A percentile compares a stretch with the other conserved stretches of the same genome.
phyloP scores from a whole-genome alignment of 2,797 vertebrate genomes.

The Okamejei kenojei region DNA sequence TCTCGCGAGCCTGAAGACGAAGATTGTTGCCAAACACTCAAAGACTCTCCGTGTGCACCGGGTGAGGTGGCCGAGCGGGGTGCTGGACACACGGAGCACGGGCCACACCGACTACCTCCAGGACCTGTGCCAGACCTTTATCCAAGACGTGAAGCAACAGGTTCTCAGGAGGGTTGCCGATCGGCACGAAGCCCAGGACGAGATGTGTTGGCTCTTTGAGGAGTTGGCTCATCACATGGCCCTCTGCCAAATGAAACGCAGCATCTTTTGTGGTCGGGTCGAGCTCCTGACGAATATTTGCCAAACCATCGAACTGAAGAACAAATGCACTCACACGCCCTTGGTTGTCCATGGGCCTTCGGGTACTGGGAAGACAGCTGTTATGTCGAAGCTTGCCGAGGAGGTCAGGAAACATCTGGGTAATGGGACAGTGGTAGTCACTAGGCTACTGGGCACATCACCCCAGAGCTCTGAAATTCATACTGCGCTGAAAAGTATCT shows the following conservation, averaged over 20 bases:
- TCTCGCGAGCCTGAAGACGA: conserved; percentile 58
- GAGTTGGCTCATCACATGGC: conserved; percentile 56
- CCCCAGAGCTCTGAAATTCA: conserved; percentile 54
- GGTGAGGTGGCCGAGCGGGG: conserved; percentile 56
- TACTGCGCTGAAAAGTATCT: conserved; percentile 58
- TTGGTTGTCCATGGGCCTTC: conserved; percentile 60
- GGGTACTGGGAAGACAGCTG: conserved; percentile 67
- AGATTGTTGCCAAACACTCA: conserved; percentile 45
- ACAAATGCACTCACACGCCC: conserved; percentile 46
- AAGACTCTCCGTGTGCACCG: conserved; percentile 54
- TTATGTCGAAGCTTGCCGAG: conserved; percentile 62
- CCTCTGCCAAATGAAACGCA: conserved; percentile 47
- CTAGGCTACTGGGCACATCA: conserved; percentile 61
- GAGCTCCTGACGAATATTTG: conserved; percentile 59
- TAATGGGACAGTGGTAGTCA: conserved; percentile 47
- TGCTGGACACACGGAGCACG: conserved; percentile 51
- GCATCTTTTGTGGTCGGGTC: conserved; percentile 55
- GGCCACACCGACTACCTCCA: conserved; percentile 64
- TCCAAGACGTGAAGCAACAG: conserved; percentile 59
- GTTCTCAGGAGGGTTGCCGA: conserved; percentile 44
- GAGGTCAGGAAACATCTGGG: conserved; percentile 51
- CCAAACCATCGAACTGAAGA: conserved; percentile 52
- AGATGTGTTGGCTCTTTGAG: conserved; percentile 48
- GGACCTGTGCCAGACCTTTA: conserved; percentile 61
- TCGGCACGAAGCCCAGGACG: neutral